Percentiles rank a stretch among this genome's conserved stretches.
Conservation (phyloP, 2,888 invertebrate genomes). For the Siphlonurus alternatus region DNA sequence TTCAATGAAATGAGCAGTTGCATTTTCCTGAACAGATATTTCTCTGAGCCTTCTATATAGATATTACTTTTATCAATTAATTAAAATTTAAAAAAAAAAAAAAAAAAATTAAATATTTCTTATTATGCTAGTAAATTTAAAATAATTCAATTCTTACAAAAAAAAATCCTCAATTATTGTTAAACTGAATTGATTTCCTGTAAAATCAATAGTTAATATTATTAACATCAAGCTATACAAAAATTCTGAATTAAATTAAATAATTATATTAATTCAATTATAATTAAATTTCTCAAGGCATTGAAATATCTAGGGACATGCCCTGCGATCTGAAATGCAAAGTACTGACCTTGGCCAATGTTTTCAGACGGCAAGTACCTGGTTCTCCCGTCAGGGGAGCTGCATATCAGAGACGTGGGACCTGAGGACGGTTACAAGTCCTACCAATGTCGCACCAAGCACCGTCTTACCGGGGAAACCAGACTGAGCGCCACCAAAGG, state of each 20-base stretch:
- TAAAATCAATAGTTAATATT: too few relatives aligned
- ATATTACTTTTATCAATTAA: background rate
- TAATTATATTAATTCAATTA: too few relatives aligned
- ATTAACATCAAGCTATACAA: too few relatives aligned
- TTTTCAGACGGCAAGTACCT: constrained; percentile 81
- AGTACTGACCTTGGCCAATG: background rate
- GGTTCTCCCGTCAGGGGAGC: constrained; percentile 84
- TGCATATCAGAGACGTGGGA: constrained; percentile 88
- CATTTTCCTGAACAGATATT: background rate
- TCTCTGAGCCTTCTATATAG: background rate
- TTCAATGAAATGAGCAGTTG: background rate
- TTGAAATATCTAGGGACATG: too few relatives aligned
- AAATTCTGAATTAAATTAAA: too few relatives aligned
- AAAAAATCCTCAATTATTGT: too few relatives aligned
- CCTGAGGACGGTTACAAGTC: constrained; percentile 89
- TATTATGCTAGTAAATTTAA: background rate
- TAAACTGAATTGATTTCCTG: too few relatives aligned
- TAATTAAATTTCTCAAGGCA: too few relatives aligned
- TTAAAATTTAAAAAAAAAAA: background rate
- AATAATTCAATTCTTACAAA: background rate
- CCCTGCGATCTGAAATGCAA: too few relatives aligned
- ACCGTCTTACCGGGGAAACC: constrained; percentile 82
- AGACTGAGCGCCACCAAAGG: constrained; percentile 85
- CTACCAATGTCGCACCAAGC: constrained; percentile 86
- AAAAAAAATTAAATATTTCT: background rate